Evolutionary conservation across 2,113 vertebrate genomes (phyloP).

Genomic region (Ictidomys tridecemlineatus): DNA sequence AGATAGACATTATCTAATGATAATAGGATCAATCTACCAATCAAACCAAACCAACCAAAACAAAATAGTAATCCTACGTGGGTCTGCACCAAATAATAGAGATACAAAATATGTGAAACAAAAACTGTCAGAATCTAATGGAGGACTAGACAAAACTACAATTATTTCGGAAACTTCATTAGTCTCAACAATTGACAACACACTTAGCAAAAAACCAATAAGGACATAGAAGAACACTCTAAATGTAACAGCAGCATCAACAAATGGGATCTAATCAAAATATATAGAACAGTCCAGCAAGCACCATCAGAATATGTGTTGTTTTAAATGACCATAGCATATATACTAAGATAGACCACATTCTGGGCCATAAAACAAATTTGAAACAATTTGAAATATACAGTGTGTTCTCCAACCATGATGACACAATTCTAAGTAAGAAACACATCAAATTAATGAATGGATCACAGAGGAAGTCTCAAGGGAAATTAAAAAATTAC

Average conservation of each 20-base stretch:
- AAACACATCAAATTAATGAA: not conserved
- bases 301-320: not conserved
- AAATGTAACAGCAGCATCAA: not conserved
- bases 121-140: not conserved
- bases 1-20: not conserved
- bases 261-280: not conserved
- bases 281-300: not conserved
- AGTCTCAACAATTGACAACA: not conserved
- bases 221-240: not conserved
- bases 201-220: not conserved
- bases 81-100: not conserved
- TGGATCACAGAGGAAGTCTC: too few relatives aligned
- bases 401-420: not conserved
- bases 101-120: not conserved
- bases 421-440: not conserved
- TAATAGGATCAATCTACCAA: not conserved
- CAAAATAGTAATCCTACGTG: not conserved
- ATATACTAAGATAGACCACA: not conserved
- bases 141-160: not conserved
- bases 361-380: not conserved
- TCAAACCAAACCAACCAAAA: not conserved
- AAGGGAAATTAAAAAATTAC: not conserved
- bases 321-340: not conserved
- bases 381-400: conserved; percentile 1
- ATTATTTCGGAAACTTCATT: not conserved